phyloP scores from a whole-genome alignment of 1,140 invertebrate genomes.

The Heliconius melpomene region DNA sequence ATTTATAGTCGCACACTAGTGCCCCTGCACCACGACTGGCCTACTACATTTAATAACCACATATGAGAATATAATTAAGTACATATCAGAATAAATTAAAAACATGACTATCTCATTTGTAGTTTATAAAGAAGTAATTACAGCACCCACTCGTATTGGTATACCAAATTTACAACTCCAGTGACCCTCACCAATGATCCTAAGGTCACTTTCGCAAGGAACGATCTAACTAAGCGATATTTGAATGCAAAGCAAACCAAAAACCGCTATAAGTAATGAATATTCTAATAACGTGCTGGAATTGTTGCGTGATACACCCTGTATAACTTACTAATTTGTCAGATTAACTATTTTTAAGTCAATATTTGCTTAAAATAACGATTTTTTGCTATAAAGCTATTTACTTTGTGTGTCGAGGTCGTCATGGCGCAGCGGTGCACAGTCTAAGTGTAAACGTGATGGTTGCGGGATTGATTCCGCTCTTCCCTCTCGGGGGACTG shows the following conservation, averaged over 20 bases:
- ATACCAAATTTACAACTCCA: not conserved
- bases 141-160: not conserved
- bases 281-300: not conserved
- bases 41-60: not conserved
- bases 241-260: not conserved
- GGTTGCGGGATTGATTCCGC: too few species aligned
- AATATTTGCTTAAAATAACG: too few species aligned
- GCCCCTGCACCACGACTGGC: too few species aligned
- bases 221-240: not conserved
- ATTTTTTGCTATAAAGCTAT: too few species aligned
- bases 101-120: not conserved
- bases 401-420: too few species aligned
- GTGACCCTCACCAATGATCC: not conserved
- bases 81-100: not conserved
- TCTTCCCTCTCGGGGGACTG: too few species aligned
- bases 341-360: not conserved
- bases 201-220: constrained; percentile 9
- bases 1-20: too few species aligned
- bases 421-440: too few species aligned
- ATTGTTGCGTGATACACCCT: not conserved
- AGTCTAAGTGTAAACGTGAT: too few species aligned
- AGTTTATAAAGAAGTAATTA: not conserved
- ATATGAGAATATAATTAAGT: not conserved
- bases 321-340: constrained; percentile 9
- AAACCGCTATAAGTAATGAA: not conserved